Evolutionary conservation across 2,888 invertebrate species (phyloP).

Genomic region (Chaetogeoica ovagalla): DNA sequence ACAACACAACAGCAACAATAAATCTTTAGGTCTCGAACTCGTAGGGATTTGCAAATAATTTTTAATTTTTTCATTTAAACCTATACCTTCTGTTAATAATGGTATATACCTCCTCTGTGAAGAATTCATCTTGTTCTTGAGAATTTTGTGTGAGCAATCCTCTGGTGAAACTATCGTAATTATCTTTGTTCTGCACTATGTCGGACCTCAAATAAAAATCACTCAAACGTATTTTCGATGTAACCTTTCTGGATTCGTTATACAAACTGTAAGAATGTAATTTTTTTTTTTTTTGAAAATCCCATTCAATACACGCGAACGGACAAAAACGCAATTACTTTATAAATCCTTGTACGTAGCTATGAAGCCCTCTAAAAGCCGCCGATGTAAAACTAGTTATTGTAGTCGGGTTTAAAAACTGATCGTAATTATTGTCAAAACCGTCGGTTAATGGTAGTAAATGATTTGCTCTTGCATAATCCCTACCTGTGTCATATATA

Average conservation of each 20-base stretch:
- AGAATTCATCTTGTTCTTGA: conserved; percentile 37
- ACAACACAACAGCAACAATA: neutral
- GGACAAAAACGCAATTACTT: neutral
- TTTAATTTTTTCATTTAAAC: too few relatives aligned
- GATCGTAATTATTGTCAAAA: conserved; percentile 70
- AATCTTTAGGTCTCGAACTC: neutral
- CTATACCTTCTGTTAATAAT: too few relatives aligned
- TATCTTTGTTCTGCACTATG: conserved; percentile 24
- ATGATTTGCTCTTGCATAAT: conserved; percentile 39
- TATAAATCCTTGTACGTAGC: conserved; percentile 57
- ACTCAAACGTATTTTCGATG: conserved; percentile 18
- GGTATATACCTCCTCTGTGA: conserved; percentile 10
- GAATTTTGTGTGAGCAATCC: conserved; percentile 34
- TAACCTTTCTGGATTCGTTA: conserved; percentile 4
- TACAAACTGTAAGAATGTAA: conserved; percentile 18
- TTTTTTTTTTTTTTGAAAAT: neutral
- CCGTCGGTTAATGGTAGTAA: conserved; percentile 57
- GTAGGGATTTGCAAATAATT: too few relatives aligned
- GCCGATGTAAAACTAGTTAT: conserved; percentile 72
- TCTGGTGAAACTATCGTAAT: conserved; percentile 28
- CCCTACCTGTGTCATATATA: conserved; percentile 6
- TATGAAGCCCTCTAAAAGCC: conserved; percentile 74
- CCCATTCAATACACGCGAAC: neutral
- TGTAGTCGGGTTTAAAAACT: conserved; percentile 67
- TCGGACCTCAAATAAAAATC: conserved; percentile 28